Base-by-base conservation (phyloP, 2,113 vertebrate genomes). In the Hippocampus zosterae region DNA sequence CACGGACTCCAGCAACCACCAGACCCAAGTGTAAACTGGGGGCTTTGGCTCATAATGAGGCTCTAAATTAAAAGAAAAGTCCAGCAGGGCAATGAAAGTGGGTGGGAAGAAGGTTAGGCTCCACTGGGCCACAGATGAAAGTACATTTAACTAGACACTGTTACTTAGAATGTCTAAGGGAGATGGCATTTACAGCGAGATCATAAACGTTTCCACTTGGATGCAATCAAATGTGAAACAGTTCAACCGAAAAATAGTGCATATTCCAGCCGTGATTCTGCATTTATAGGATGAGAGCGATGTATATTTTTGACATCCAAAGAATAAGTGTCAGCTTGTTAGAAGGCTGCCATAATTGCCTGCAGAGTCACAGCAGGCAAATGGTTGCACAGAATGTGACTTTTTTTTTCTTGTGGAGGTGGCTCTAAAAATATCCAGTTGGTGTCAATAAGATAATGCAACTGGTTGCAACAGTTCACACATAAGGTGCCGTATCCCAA, bases 361-460 rank as follows among this genome's bases (percentile, higher is more conserved):
- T 75, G 46, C 42, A 62, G 56, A 73, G 67, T 74, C 75, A 71
- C 71, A 75, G 65, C 71, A 70, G 59, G 55, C 40, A 68, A 76
- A 44, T 72, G 46, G 68, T 68, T 80, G 69, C 4, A 74, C 72
- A 84, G 75, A 75, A 77, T 77, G 74, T 73, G 70, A 76, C 75
- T 7, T 70, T 57, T 72, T 72, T 76, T 69, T 61, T 25, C 59
- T 40, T 69, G 73, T 8, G 72, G 75, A 74, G 85, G 85, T 53
- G 75, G 81, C 65, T 75, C 79, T 85, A 81, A 75, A 85, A 81
- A 76, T 78, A 63, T 63, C 12, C 21, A n/a, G 33, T 41, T 21
- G 19, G 61, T 63, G 61, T 41, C 37, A 42, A 41, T 63, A 21
- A n/a, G 21, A 62, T 62, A 37, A 40, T 10, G 33, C 11, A 12